Base-by-base conservation (phyloP, 2,797 vertebrate species). In the Thaleichthys pacificus region DNA sequence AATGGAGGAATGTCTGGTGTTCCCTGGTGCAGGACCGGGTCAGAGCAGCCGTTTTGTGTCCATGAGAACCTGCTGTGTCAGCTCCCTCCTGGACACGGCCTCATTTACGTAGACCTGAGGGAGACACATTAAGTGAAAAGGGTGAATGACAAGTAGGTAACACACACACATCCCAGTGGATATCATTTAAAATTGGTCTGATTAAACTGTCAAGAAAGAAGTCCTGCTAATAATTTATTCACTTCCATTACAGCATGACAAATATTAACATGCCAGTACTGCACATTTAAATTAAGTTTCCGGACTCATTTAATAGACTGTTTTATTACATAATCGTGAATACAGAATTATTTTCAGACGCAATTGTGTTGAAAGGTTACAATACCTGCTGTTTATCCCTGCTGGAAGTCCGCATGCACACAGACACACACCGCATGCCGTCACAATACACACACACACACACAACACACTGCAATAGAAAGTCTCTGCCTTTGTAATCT, bases 91-190 rank as follows among this genome's bases (percentile, higher is more conserved):
- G 71, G 70, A 81, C 56, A 47, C 26, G 26, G 65, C 77, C 73
- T 79, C 91, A 94, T 89, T 93, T 94, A 94, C 89, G 93, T 90
- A 93, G 93, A 94, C 93, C 93, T 94, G 84, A 19, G 84, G 74
- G 75, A 76, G 66, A 80, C 8, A 87, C 35, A 81, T 26, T 84
- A 26, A 84, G 24, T 74, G 35, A 69, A 69, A 30, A 69, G 61
- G 51, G 67, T 87, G 79, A 86, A 7, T 15, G 26, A 30, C 17
- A 28, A n/a, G 32, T 58, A 7, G 58, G 24, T 12, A 12, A 60
- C 42, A 70, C 28, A 68, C 69, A 77, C 76, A 60, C 38, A 61
- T 11, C 26, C 4, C 61, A 68, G 61, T 54, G 77, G 69, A 79
- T 71, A 77, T 84, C 77, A 84, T 88, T 88, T 87, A 76, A 87